A percentile compares a stretch with the other conserved stretches of the same genome.
Conservation (phyloP, 2,888 invertebrate genomes). For the Drosophila suboccidentalis region DNA sequence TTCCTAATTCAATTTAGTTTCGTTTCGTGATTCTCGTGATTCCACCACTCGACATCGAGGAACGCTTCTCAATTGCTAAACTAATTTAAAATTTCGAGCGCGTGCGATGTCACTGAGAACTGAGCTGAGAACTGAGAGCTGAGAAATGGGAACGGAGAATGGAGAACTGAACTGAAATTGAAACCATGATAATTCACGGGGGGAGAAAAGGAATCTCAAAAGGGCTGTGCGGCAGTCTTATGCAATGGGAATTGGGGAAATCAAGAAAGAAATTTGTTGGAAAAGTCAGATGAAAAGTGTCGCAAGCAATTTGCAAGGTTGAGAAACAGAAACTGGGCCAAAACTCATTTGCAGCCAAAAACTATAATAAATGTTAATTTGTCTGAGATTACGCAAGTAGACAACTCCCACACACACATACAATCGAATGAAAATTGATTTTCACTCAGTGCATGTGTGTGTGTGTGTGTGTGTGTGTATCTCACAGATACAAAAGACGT, state of each 20-base stretch:
- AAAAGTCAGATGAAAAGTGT: slow-evolving; percentile 62
- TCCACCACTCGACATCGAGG: slow-evolving; percentile 52
- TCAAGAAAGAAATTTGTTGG: slow-evolving; percentile 18
- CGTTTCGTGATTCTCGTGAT: slow-evolving; percentile 58
- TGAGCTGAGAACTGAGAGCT: slow-evolving; percentile 35
- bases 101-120: slow-evolving; percentile 53
- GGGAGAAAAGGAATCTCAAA: background rate
- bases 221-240: slow-evolving; percentile 35
- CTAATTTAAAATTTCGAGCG: slow-evolving; percentile 80
- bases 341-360: slow-evolving; percentile 52
- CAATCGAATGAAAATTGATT: slow-evolving; percentile 73
- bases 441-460: slow-evolving; percentile 21
- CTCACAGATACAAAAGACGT: slow-evolving; percentile 27
- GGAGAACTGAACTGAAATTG: slow-evolving; percentile 46
- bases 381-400: slow-evolving; percentile 66
- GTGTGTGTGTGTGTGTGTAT: slow-evolving; percentile 22
- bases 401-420: slow-evolving; percentile 21
- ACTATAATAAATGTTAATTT: slow-evolving; percentile 75
- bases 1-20: slow-evolving; percentile 83
- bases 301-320: slow-evolving; percentile 71
- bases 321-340: slow-evolving; percentile 45
- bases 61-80: slow-evolving; percentile 74
- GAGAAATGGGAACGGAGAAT: slow-evolving; percentile 25
- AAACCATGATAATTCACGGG: slow-evolving; percentile 50
- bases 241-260: slow-evolving; percentile 59